Evolutionary conservation across 2,797 vertebrate genomes (phyloP).

Genomic region (Sebastes matsubarae): DNA sequence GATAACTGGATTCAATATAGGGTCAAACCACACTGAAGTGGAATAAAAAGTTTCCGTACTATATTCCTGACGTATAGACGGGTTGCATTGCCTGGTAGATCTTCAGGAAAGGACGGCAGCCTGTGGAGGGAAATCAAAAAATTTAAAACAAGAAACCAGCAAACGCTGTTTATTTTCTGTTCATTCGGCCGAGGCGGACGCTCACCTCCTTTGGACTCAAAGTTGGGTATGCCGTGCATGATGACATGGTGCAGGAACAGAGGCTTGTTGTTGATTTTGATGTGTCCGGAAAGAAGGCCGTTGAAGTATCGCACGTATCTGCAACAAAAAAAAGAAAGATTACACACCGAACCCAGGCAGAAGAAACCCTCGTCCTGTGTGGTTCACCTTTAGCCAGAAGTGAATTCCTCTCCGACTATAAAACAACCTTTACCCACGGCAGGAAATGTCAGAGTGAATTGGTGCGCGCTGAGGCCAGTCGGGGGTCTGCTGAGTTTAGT

Average conservation of each 20-base stretch:
- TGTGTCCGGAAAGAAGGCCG: slow-evolving; percentile 92
- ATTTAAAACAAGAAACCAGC: not conserved
- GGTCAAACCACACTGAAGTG: not conserved
- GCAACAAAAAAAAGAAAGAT: not conserved
- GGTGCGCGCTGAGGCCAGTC: slow-evolving; percentile 32
- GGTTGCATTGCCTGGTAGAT: slow-evolving; percentile 99
- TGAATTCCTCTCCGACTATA: not conserved
- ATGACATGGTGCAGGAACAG: slow-evolving; percentile 97
- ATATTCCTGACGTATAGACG: slow-evolving; percentile 97
- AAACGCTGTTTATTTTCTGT: not conserved
- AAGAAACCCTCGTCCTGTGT: not conserved
- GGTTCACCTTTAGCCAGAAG: slow-evolving; percentile 6
- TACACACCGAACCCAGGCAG: not conserved
- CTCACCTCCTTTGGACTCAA: slow-evolving; percentile 95
- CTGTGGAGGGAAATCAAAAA: slow-evolving; percentile 64
- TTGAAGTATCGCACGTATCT: slow-evolving; percentile 97
- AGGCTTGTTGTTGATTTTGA: slow-evolving; percentile 99
- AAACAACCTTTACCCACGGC: slow-evolving; percentile 21
- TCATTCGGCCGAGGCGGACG: rapidly evolving
- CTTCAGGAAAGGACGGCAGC: slow-evolving; percentile 96
- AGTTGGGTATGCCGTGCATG: slow-evolving; percentile 98
- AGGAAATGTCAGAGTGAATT: slow-evolving; percentile 39
- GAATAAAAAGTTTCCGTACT: slow-evolving; percentile 79
- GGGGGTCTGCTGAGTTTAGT: slow-evolving; percentile 56
- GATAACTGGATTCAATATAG: not conserved